These are phyloP conservation scores for Drusus annulatus DNA, from an alignment of 1,140 invertebrate genomes.

Conservation along the genomic window DNA sequence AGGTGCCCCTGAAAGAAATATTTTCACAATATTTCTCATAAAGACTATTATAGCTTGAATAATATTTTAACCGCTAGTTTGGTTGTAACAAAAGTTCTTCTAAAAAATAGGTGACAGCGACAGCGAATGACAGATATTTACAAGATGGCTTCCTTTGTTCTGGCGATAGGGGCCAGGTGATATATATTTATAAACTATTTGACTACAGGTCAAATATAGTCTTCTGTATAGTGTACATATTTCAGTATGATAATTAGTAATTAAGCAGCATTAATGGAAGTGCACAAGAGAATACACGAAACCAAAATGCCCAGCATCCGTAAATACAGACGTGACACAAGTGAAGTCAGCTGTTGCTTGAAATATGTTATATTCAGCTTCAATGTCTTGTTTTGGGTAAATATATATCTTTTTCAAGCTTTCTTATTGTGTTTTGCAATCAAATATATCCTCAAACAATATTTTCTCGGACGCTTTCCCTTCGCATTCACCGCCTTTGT, in stretches of 20 bases:
- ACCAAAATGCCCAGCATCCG: conserved; percentile 67
- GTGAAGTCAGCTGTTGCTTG: conserved; percentile 96
- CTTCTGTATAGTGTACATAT: conserved; percentile 48
- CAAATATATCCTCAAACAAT: no score
- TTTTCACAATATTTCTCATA: no score
- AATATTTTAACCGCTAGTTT: not conserved
- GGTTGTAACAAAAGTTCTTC: not conserved
- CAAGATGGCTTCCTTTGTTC: conserved; percentile 51
- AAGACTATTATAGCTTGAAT: not conserved
- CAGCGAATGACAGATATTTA: conserved; percentile 37
- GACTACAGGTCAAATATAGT: conserved; percentile 27
- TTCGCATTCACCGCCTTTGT: conserved; percentile 38
- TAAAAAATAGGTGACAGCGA: conserved; percentile 10
- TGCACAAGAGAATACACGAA: conserved; percentile 36
- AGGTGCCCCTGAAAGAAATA: no score
- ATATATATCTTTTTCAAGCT: conserved; percentile 61
- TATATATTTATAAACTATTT: conserved; percentile 40
- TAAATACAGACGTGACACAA: conserved; percentile 88
- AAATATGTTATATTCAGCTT: conserved; percentile 98
- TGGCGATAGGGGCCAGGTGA: conserved; percentile 47
- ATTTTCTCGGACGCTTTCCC: not conserved
- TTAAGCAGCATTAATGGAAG: conserved; percentile 27
- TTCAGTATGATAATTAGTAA: conserved; percentile 45
- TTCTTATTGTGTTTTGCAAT: no score
- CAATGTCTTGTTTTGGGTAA: conserved; percentile 98